These are phyloP conservation scores for Drosophila limbata DNA, from an alignment of 2,888 invertebrate species.

Conservation along the genomic window DNA sequence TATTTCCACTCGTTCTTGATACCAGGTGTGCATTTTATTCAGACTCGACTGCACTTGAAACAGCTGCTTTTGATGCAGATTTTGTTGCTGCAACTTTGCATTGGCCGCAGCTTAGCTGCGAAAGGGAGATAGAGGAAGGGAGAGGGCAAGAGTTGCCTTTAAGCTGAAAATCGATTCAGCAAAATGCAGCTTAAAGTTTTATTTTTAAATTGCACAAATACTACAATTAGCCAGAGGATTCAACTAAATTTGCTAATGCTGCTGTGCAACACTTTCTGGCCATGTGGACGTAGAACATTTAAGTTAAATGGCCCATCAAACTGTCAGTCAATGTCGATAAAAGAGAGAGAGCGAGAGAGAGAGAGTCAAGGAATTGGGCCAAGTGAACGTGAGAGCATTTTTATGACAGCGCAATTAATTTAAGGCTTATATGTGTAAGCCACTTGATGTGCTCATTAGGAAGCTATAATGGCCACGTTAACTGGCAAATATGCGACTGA, in stretches of 20 bases:
- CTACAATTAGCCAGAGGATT: slow-evolving; percentile 69
- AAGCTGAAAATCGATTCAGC: slow-evolving; percentile 58
- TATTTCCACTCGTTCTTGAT: too few relatives aligned
- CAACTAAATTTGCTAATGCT: slow-evolving; percentile 59
- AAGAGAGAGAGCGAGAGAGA: neutral
- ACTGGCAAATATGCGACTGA: slow-evolving; percentile 78
- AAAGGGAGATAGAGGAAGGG: neutral
- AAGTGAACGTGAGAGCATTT: slow-evolving; percentile 70
- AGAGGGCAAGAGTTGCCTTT: neutral
- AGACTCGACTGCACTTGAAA: too few relatives aligned
- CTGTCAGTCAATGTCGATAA: neutral
- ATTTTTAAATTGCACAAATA: slow-evolving; percentile 51
- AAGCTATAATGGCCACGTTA: slow-evolving; percentile 73
- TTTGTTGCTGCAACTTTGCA: neutral
- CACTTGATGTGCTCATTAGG: slow-evolving; percentile 80
- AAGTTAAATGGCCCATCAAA: slow-evolving; percentile 14
- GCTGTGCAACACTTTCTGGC: slow-evolving; percentile 55
- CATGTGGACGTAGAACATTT: slow-evolving; percentile 6
- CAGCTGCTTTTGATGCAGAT: too few relatives aligned
- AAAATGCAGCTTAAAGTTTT: slow-evolving; percentile 18
- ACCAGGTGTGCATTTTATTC: too few relatives aligned
- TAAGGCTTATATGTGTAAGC: slow-evolving; percentile 77
- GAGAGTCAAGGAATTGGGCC: neutral
- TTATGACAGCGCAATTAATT: slow-evolving; percentile 82
- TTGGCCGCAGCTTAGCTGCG: slow-evolving; percentile 6